Base-by-base conservation (phyloP, 2,888 invertebrate species). In the Girardia tigrina region DNA sequence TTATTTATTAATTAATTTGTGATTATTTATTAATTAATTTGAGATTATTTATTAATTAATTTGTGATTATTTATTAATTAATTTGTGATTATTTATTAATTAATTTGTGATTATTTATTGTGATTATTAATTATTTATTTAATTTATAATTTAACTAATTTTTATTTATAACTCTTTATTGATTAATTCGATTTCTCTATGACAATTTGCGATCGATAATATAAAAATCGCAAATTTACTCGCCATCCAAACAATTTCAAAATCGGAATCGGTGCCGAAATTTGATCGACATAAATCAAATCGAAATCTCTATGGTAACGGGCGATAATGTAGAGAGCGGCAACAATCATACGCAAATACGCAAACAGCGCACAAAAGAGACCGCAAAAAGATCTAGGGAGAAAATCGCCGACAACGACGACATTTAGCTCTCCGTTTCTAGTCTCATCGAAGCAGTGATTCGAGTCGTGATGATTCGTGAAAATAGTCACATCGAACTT, bases 381-480 rank as follows among this genome's bases (percentile, higher is more conserved):
- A 1, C 95, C 94, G 79, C 90, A 90, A 75, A 97, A 85, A 78
- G 89, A 89, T 76, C 95, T 88, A 0, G 98, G 98, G 77, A 98
- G 85, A 92, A 94, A 95, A 81, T 91, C 90, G 0, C 94, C 94
- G 16, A 91, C 89, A 23, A 81, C 79, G 4, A 88, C 88, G 0
- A 94, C 90, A 0, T 88, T 88, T 78, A 93, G 87, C 0, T 88
- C 89, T 4, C 91, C 92, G 82, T 92, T 89, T 80, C 88, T 88
- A 0, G 97, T 92, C 84, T 98, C 98, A 73, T 89, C 87, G 82
- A 99, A 99, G 82, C 94, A 93, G 83, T 97, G 97, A 0, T 86
- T 85, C n/a, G 88, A 87, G 84, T 95, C 92, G 82, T 95, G 94
- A 83, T 98, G 95, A 81, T 92, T 91, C 0, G 98, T 98, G 78